Percentiles rank a stretch among this genome's conserved stretches.
These are phyloP conservation scores for Melanotaenia trifasciata DNA, from an alignment of 2,797 vertebrate genomes.

Conservation along the genomic window DNA sequence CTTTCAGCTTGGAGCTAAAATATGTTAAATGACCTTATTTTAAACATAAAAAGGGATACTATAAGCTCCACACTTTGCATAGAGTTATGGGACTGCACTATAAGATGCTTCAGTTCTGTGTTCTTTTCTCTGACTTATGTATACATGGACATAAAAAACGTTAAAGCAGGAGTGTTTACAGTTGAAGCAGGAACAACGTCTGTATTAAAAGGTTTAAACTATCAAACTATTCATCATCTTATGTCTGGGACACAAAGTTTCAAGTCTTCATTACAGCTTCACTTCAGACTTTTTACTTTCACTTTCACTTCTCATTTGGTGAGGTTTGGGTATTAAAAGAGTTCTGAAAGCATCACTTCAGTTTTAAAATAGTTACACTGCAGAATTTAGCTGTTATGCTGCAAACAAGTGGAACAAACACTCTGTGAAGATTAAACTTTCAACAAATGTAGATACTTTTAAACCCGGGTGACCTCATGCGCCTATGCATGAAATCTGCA, in stretches of 20 bases:
- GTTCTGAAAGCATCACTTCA: no score
- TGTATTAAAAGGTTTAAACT: background rate
- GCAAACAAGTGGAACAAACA: no score
- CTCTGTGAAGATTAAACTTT: no score
- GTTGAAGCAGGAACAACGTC: background rate
- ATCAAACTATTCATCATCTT: no score
- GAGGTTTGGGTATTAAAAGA: background rate
- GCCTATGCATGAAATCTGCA: no score
- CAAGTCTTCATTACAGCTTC: background rate
- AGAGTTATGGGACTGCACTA: background rate
- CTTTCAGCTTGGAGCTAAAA: background rate
- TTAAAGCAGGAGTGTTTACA: no score
- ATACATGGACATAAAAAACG: no score
- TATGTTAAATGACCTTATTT: conserved; percentile 1
- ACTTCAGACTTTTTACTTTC: conserved; percentile 2
- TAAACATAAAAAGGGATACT: conserved; percentile 9
- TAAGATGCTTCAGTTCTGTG: background rate
- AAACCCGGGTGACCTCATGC: no score
- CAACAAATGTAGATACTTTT: no score
- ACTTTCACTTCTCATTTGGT: conserved; percentile 1
- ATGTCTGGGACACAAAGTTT: background rate
- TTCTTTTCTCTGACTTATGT: background rate
- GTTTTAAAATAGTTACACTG: no score
- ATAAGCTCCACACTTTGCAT: background rate
- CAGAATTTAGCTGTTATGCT: no score